Percentiles rank a stretch among this genome's conserved stretches.
Evolutionary conservation across 2,888 invertebrate genomes (phyloP).

Genomic region (Trissolcus japonicus): DNA sequence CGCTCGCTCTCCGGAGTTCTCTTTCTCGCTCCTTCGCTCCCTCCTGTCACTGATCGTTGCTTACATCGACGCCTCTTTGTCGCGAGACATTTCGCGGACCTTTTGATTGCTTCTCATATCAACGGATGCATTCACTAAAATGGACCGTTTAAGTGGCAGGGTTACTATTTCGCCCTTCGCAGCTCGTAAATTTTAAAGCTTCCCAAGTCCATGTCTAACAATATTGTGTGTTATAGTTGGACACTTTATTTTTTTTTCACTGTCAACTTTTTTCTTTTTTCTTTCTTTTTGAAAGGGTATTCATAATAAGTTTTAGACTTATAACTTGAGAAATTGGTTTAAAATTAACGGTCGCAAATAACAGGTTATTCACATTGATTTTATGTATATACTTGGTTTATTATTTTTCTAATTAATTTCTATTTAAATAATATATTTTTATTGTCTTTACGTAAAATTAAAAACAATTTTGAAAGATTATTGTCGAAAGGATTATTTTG

Average conservation of each 20-base stretch:
- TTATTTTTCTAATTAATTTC: no score
- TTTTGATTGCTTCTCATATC: slow-evolving; percentile 15
- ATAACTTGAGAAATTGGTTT: no score
- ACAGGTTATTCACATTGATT: no score
- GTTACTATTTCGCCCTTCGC: not conserved
- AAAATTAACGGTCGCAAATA: no score
- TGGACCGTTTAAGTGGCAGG: not conserved
- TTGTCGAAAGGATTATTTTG: no score
- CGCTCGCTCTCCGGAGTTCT: slow-evolving; percentile 37
- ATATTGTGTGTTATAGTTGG: slow-evolving; percentile 2
- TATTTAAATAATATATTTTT: no score
- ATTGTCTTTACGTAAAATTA: no score
- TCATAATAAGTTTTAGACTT: no score
- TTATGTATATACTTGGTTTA: no score
- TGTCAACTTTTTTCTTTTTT: no score
- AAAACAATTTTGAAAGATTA: no score
- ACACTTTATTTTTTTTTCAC: slow-evolving; percentile 3
- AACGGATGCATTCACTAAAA: slow-evolving; percentile 9
- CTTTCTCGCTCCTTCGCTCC: slow-evolving; percentile 14
- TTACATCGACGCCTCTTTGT: slow-evolving; percentile 30
- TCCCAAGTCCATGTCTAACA: not conserved
- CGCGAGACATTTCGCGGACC: slow-evolving; percentile 13
- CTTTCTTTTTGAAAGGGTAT: no score
- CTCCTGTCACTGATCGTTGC: slow-evolving; percentile 26
- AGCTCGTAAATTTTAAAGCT: not conserved